Evolutionary conservation across 2,888 invertebrate species (phyloP).

Genomic region (Meiosimyza decipiens): DNA sequence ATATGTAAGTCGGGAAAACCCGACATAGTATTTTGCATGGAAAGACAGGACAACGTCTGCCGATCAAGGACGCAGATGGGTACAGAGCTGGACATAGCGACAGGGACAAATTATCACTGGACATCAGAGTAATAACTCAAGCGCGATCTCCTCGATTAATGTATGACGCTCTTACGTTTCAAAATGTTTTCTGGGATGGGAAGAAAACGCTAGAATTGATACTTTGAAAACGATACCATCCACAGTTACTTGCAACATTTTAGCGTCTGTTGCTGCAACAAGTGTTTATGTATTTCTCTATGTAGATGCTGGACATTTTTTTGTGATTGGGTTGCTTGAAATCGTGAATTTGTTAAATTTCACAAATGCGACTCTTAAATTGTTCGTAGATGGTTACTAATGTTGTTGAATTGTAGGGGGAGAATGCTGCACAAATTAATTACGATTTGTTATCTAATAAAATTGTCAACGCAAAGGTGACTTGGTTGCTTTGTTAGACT

Average conservation of each 20-base stretch:
- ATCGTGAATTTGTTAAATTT: slow-evolving; percentile 24
- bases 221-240: no score
- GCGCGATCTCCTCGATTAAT: no score
- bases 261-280: slow-evolving; percentile 13
- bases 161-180: no score
- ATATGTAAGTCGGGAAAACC: no score
- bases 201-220: no score
- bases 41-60: no score
- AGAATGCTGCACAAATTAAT: slow-evolving; percentile 19
- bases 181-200: no score
- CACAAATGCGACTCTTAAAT: background rate
- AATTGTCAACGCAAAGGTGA: slow-evolving; percentile 5
- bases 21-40: no score
- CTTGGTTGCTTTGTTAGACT: no score
- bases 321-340: slow-evolving; percentile 1
- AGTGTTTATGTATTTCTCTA: slow-evolving; percentile 2
- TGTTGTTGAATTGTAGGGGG: slow-evolving; percentile 4
- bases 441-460: slow-evolving; percentile 22
- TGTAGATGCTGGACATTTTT: slow-evolving; percentile 6
- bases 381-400: background rate
- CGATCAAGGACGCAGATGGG: no score
- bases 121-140: background rate
- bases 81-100: no score
- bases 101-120: background rate
- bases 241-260: no score